These are phyloP conservation scores for Diadromus collaris DNA, from an alignment of 2,888 invertebrate genomes.

Conservation along the genomic window DNA sequence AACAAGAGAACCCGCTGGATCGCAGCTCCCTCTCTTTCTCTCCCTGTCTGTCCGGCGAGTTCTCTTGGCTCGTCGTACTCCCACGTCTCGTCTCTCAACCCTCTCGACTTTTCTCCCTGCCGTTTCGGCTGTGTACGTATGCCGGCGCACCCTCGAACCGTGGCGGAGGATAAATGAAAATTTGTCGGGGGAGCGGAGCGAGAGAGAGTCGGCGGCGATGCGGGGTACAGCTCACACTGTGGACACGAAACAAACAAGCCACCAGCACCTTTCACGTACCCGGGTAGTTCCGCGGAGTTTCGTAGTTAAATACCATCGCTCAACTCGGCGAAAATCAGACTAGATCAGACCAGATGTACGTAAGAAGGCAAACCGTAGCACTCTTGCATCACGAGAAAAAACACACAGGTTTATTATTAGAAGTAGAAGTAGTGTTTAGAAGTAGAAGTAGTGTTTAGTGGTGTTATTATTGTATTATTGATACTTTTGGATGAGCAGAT, in stretches of 20 bases:
- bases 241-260: conserved; percentile 68
- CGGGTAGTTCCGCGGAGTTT: neutral
- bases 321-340: conserved; percentile 2
- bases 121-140: conserved; percentile 14
- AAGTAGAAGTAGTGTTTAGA: neutral
- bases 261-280: conserved; percentile 51
- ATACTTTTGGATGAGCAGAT: no score
- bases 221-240: conserved; percentile 47
- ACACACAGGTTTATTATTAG: neutral
- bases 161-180: conserved; percentile 67
- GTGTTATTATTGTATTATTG: no score
- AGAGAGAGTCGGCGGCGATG: conserved; percentile 12
- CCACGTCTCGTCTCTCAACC: conserved; percentile 32
- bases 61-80: conserved; percentile 9
- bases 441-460: neutral
- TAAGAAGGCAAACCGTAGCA: neutral
- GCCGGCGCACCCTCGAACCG: neutral
- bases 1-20: conserved; percentile 67
- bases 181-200: conserved; percentile 61
- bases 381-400: neutral
- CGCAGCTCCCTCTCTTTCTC: conserved; percentile 53
- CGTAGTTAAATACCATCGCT: conserved; percentile 14
- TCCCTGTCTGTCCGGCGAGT: conserved; percentile 37
- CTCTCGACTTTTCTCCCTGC: conserved; percentile 51
- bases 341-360: neutral